Conservation (phyloP, 2,888 invertebrate species). For the Trimorus sp. region DNA sequence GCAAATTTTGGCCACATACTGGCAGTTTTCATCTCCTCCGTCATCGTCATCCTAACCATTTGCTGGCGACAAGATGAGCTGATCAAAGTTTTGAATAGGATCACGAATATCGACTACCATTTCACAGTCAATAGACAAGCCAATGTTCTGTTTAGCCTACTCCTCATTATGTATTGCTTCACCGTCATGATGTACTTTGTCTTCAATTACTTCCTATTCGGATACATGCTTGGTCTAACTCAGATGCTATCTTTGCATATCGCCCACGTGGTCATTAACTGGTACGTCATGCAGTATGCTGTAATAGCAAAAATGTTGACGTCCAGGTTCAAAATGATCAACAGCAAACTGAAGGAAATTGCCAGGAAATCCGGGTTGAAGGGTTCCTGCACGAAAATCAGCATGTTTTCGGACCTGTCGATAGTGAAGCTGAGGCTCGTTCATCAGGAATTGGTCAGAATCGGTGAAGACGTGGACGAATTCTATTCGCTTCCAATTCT, state of each 20-base stretch:
- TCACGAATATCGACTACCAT: background rate
- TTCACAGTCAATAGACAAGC: background rate
- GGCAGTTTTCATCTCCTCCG: background rate
- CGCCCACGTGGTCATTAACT: background rate
- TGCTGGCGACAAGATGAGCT: background rate
- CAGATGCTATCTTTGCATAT: no score
- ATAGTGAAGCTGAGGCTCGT: constrained; percentile 5
- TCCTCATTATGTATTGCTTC: no score
- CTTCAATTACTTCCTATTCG: no score
- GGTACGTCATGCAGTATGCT: background rate
- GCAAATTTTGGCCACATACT: background rate
- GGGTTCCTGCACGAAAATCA: background rate
- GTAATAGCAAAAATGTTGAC: background rate
- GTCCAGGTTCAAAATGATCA: background rate
- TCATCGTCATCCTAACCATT: background rate
- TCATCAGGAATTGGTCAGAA: constrained; percentile 14
- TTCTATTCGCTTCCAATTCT: constrained; percentile 39
- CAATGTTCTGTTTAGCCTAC: no score
- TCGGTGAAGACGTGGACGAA: constrained; percentile 5
- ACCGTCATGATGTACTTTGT: no score
- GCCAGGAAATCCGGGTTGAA: background rate
- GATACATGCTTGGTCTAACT: no score
- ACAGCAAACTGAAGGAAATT: background rate
- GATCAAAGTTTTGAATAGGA: background rate
- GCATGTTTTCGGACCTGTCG: background rate